A percentile compares a stretch with the other conserved stretches of the same genome.
These are phyloP conservation scores for Eugnorisma glareosa DNA, from an alignment of 2,888 invertebrate genomes.

Conservation along the genomic window DNA sequence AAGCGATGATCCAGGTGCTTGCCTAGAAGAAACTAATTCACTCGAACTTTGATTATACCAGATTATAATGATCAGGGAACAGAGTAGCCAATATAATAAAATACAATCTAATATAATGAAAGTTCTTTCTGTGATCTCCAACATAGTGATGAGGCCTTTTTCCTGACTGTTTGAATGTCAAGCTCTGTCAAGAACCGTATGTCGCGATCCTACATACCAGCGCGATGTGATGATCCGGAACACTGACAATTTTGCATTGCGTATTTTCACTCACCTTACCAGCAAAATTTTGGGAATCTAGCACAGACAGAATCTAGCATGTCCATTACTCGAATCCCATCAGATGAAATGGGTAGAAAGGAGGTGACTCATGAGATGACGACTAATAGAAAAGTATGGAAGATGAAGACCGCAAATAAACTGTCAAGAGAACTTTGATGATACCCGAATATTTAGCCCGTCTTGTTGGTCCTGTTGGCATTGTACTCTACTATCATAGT, in stretches of 20 bases:
- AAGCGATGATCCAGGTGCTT: background rate
- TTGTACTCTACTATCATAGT: background rate
- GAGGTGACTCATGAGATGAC: background rate
- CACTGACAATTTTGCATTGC: background rate
- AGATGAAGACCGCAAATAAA: background rate
- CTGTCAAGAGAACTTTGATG: background rate
- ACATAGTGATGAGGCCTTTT: background rate
- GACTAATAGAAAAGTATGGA: background rate
- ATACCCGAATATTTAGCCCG: constrained; percentile 10
- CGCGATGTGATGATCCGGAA: no score
- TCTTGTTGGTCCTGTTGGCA: no score
- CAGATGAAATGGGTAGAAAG: background rate
- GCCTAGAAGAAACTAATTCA: background rate
- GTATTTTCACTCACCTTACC: background rate
- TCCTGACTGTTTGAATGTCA: no score
- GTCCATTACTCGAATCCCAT: constrained; percentile 1
- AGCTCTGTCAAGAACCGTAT: no score
- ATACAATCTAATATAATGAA: background rate
- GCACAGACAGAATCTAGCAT: background rate
- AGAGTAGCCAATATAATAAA: background rate
- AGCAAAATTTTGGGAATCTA: background rate
- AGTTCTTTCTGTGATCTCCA: background rate
- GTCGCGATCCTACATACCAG: no score
- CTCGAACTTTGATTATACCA: background rate
- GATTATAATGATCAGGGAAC: background rate